Conservation (phyloP, 1,140 invertebrate genomes). For the Rhynchophorus ferrugineus region DNA sequence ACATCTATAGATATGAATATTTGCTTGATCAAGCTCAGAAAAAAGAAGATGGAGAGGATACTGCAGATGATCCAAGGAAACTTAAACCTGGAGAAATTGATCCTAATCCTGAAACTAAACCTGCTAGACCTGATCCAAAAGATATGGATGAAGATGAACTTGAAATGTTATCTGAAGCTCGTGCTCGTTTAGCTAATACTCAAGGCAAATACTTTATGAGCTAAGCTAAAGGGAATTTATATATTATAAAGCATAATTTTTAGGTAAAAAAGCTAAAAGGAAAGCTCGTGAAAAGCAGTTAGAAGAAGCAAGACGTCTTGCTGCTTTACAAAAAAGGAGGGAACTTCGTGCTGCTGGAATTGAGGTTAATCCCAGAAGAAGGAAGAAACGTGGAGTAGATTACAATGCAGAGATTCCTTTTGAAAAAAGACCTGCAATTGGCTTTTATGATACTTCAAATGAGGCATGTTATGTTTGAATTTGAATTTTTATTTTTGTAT, state of each 20-base stretch:
- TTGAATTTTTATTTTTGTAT: background rate
- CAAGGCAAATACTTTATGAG: slow-evolving; percentile 87
- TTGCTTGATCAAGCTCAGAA: slow-evolving; percentile 97
- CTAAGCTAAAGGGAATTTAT: no score
- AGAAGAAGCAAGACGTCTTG: slow-evolving; percentile 92
- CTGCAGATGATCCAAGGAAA: slow-evolving; percentile 89
- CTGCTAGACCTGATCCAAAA: slow-evolving; percentile 97
- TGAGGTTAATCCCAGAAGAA: slow-evolving; percentile 61
- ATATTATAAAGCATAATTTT: no score
- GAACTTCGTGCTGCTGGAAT: slow-evolving; percentile 98
- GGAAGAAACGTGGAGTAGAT: slow-evolving; percentile 84
- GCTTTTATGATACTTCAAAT: slow-evolving; percentile 90
- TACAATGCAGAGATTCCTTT: slow-evolving; percentile 98
- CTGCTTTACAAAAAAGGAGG: slow-evolving; percentile 91
- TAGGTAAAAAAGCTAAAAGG: slow-evolving; percentile 56
- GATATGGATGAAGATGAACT: slow-evolving; percentile 99
- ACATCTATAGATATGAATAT: slow-evolving; percentile 73
- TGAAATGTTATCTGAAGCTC: slow-evolving; percentile 98
- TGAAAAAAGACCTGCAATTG: slow-evolving; percentile 84
- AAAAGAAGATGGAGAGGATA: slow-evolving; percentile 91
- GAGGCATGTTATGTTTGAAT: slow-evolving; percentile 46
- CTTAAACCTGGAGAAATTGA: slow-evolving; percentile 98
- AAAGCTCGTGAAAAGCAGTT: slow-evolving; percentile 98
- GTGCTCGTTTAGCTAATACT: slow-evolving; percentile 96
- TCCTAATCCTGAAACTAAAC: slow-evolving; percentile 99